Conservation (phyloP, 2,888 invertebrate genomes). For the Onchidella celtica region DNA sequence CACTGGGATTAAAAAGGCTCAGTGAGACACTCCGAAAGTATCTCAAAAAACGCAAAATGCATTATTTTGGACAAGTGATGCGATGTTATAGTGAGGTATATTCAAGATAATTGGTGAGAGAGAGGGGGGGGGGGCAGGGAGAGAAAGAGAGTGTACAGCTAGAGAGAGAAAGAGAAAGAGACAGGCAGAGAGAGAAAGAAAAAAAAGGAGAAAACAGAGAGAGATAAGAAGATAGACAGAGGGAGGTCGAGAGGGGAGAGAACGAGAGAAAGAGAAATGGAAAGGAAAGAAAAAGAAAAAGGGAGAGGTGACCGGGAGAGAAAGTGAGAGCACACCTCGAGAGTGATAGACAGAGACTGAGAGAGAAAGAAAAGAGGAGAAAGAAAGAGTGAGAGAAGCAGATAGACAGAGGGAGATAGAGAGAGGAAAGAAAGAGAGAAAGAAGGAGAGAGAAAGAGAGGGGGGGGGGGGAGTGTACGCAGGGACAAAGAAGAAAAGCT, state of each 20-base stretch:
- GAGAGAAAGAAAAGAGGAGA: slow-evolving; percentile 13
- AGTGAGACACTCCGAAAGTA: too few relatives aligned
- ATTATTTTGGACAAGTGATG: too few relatives aligned
- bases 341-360: slow-evolving; percentile 19
- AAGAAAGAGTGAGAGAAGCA: too few relatives aligned
- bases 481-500: too few relatives aligned
- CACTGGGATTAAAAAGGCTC: too few relatives aligned
- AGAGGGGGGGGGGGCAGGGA: too few relatives aligned
- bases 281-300: slow-evolving; percentile 13
- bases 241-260: not conserved
- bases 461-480: not conserved
- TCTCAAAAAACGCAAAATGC: too few relatives aligned
- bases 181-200: not conserved
- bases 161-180: too few relatives aligned
- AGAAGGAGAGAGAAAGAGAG: slow-evolving; percentile 30
- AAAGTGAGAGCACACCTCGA: not conserved
- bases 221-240: not conserved
- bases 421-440: slow-evolving; percentile 15
- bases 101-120: too few relatives aligned
- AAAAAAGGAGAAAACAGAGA: not conserved
- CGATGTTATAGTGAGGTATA: too few relatives aligned
- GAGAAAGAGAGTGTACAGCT: too few relatives aligned
- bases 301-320: not conserved
- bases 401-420: slow-evolving; percentile 16
- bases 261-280: not conserved